Conservation (phyloP, 2,888 invertebrate genomes). For the Bombylius major region DNA sequence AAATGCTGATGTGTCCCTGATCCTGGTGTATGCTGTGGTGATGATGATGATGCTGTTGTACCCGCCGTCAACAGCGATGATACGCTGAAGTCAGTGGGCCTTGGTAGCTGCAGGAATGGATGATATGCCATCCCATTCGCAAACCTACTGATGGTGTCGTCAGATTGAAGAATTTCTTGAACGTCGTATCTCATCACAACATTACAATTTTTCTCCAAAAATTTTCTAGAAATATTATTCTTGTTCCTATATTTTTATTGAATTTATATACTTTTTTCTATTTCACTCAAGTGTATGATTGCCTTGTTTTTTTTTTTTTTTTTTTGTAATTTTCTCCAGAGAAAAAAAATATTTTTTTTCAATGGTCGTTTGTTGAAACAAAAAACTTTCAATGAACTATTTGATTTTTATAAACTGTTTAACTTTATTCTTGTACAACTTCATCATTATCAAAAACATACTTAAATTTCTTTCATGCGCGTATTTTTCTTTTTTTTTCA, state of each 20-base stretch:
- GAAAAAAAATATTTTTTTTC: too few relatives aligned
- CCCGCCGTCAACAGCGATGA: conserved; percentile 77
- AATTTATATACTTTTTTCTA: background rate
- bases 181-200: conserved; percentile 40
- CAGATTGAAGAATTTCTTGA: conserved; percentile 40
- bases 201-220: conserved; percentile 28
- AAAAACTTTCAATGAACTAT: too few relatives aligned
- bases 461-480: too few relatives aligned
- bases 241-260: background rate
- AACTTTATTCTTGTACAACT: too few relatives aligned
- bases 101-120: conserved; percentile 75
- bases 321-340: too few relatives aligned
- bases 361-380: too few relatives aligned
- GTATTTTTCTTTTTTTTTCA: too few relatives aligned
- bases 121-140: conserved; percentile 64
- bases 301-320: too few relatives aligned
- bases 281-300: too few relatives aligned
- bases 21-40: conserved; percentile 28
- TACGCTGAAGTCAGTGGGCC: conserved; percentile 88
- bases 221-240: background rate
- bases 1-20: conserved; percentile 27
- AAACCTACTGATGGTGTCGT: conserved; percentile 39
- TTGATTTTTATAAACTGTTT: too few relatives aligned
- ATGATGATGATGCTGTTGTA: conserved; percentile 32
- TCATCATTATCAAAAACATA: too few relatives aligned